Evolutionary conservation across 35 echinoderm and acorn worm genomes (phyloP).

Genomic region (Chiridota heheva): DNA sequence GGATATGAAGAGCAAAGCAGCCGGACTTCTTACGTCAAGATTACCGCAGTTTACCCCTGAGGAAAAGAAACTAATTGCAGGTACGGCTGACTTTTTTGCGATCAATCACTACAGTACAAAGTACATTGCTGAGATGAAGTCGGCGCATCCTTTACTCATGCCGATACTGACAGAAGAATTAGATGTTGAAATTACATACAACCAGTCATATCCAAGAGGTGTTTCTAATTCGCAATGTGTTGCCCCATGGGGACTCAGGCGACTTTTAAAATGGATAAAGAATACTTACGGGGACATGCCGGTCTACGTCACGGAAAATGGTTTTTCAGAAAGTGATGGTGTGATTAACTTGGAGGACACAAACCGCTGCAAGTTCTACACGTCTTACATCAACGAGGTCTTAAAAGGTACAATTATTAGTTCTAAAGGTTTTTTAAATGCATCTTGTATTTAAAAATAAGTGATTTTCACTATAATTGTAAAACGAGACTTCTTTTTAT

Average conservation of each 20-base stretch:
- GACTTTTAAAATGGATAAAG: constrained; percentile 73
- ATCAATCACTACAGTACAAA: constrained; percentile 80
- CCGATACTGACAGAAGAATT: constrained; percentile 59
- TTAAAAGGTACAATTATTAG: constrained; percentile 98
- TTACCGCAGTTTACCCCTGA: constrained; percentile 71
- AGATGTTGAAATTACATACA: constrained; percentile 32
- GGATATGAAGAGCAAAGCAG: constrained; percentile 35
- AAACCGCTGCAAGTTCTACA: constrained; percentile 61
- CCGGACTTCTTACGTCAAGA: constrained; percentile 40
- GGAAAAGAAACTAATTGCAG: constrained; percentile 52
- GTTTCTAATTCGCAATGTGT: constrained; percentile 57
- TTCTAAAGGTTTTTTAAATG: too few species aligned
- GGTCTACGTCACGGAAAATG: constrained; percentile 95
- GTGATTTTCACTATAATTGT: too few species aligned
- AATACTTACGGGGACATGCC: constrained; percentile 69
- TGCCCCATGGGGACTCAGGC: constrained; percentile 88
- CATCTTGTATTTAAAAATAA: too few species aligned
- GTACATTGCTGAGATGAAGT: constrained; percentile 7
- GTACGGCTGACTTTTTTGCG: constrained; percentile 76
- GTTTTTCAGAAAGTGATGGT: constrained; percentile 67
- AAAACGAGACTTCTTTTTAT: too few species aligned
- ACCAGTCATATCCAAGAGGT: constrained; percentile 48
- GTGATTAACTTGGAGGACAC: constrained; percentile 60
- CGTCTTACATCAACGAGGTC: constrained; percentile 85
- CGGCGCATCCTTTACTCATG: constrained; percentile 3